A percentile compares a stretch with the other conserved stretches of the same genome.
Evolutionary conservation across 1,140 invertebrate species (phyloP).

Genomic region (Thrips palmi): DNA sequence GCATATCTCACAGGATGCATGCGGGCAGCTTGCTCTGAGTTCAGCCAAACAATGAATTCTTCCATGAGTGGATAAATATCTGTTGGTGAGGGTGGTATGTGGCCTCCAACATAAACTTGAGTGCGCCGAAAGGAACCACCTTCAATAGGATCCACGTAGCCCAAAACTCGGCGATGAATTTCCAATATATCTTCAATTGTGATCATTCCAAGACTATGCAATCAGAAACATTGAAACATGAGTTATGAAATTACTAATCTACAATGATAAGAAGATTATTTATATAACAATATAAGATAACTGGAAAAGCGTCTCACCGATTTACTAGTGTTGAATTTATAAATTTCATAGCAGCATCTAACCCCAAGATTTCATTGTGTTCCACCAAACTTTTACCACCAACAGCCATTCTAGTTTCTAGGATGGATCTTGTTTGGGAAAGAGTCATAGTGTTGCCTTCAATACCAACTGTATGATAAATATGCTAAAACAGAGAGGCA

Average conservation of each 20-base stretch:
- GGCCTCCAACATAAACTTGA: slow-evolving; percentile 86
- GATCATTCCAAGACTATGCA: slow-evolving; percentile 43
- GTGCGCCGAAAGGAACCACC: slow-evolving; percentile 65
- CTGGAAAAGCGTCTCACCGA: slow-evolving; percentile 21
- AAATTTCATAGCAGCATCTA: slow-evolving; percentile 90
- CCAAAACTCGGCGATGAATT: slow-evolving; percentile 82
- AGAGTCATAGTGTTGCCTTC: slow-evolving; percentile 95
- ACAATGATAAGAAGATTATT: slow-evolving; percentile 6
- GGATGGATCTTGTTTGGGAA: slow-evolving; percentile 76
- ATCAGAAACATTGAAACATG: slow-evolving; percentile 15
- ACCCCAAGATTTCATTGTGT: slow-evolving; percentile 87
- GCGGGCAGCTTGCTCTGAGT: slow-evolving; percentile 64
- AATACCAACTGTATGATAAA: slow-evolving; percentile 93
- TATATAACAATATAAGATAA: background rate
- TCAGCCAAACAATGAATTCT: slow-evolving; percentile 76
- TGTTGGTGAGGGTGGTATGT: slow-evolving; percentile 67
- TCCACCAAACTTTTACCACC: slow-evolving; percentile 88
- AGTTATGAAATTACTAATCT: background rate
- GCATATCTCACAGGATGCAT: slow-evolving; percentile 84
- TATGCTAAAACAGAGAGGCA: slow-evolving; percentile 48
- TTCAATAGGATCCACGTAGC: slow-evolving; percentile 78
- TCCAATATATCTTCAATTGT: slow-evolving; percentile 74
- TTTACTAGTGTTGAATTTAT: slow-evolving; percentile 81
- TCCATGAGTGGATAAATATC: slow-evolving; percentile 68
- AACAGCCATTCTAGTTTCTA: slow-evolving; percentile 85